phyloP scores from a whole-genome alignment of 2,888 invertebrate species.

The Drosophila gaucha region DNA sequence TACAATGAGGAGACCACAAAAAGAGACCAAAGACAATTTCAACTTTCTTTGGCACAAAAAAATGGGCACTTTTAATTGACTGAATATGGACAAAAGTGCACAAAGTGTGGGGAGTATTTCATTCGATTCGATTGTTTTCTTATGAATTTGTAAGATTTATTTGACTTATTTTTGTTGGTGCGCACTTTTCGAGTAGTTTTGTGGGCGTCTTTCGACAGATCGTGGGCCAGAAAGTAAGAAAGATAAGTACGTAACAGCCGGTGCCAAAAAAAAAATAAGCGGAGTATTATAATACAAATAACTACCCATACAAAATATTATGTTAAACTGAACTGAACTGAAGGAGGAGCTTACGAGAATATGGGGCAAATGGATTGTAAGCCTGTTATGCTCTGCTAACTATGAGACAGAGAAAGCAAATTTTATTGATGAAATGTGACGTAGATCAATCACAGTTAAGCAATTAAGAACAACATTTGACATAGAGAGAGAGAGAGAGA shows the following conservation, averaged over 20 bases:
- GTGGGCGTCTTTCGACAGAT: constrained; percentile 47
- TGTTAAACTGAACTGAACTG: neutral
- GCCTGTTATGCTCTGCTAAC: no score
- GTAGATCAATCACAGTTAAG: neutral
- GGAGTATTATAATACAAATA: constrained; percentile 11
- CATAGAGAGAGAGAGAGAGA: neutral
- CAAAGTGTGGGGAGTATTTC: constrained; percentile 48
- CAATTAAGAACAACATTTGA: no score
- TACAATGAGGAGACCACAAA: constrained; percentile 9
- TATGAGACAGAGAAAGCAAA: neutral
- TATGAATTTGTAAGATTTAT: constrained; percentile 38
- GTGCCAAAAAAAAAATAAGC: constrained; percentile 9
- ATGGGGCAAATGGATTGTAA: neutral
- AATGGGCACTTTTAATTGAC: constrained; percentile 72
- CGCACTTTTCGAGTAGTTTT: constrained; percentile 14
- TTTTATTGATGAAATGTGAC: neutral
- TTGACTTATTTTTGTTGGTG: neutral
- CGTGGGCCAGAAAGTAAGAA: constrained; percentile 54
- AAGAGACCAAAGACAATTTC: constrained; percentile 39
- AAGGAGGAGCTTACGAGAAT: neutral
- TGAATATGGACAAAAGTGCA: constrained; percentile 52
- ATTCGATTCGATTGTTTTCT: constrained; percentile 20
- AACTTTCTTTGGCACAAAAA: constrained; percentile 61
- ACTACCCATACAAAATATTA: constrained; percentile 15
- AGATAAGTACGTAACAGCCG: constrained; percentile 41